Conservation (phyloP, 2,888 invertebrate species). For the Germaria angustata region DNA sequence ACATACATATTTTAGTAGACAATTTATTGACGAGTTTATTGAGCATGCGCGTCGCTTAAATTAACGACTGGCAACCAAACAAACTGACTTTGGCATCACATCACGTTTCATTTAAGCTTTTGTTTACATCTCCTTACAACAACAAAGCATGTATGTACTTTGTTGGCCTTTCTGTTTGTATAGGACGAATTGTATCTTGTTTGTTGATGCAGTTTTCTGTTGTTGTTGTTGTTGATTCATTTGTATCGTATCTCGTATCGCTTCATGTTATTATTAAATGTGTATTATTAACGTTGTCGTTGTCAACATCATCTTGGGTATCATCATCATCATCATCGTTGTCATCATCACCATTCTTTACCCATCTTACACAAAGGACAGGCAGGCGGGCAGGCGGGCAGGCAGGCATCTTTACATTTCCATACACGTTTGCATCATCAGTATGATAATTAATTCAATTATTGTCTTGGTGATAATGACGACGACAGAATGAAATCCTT, state of each 20-base stretch:
- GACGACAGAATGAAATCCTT: conserved; percentile 6
- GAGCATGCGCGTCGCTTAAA: conserved; percentile 71
- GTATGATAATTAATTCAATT: conserved; percentile 17
- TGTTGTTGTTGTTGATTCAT: conserved; percentile 22
- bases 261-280: conserved; percentile 55
- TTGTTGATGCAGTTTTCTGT: background rate
- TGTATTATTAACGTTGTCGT: conserved; percentile 61
- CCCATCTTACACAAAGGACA: conserved; percentile 10
- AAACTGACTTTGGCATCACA: conserved; percentile 63
- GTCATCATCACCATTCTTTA: conserved; percentile 16
- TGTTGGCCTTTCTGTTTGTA: background rate
- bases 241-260: conserved; percentile 50
- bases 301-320: conserved; percentile 56
- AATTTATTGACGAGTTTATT: conserved; percentile 80
- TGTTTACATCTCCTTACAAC: conserved; percentile 13
- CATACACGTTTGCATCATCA: conserved; percentile 16
- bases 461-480: conserved; percentile 3
- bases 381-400: no score
- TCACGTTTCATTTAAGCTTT: conserved; percentile 56
- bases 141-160: background rate
- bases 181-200: conserved; percentile 16
- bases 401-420: background rate
- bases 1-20: conserved; percentile 67
- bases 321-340: conserved; percentile 34
- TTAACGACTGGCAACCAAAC: conserved; percentile 62